Evolutionary conservation across 2,113 vertebrate genomes (phyloP).

Genomic region (Gobius niger): DNA sequence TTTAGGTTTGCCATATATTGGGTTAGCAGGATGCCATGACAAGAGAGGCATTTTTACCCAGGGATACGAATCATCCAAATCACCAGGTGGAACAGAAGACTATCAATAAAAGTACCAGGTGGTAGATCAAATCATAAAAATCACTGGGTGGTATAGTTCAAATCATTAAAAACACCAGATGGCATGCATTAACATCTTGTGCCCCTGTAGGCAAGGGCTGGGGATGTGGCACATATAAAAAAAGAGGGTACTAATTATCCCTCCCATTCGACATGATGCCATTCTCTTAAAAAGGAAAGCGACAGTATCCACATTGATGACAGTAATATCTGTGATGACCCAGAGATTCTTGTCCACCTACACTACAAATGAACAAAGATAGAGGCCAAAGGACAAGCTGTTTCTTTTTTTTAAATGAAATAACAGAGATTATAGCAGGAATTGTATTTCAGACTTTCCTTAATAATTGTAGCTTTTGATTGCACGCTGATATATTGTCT

Average conservation of each 20-base stretch:
- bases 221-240: constrained; percentile 74
- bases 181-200: constrained; percentile 78
- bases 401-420: neutral
- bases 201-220: constrained; percentile 76
- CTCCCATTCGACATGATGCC: constrained; percentile 69
- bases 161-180: constrained; percentile 80
- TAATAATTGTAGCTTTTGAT: constrained; percentile 7
- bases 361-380: constrained; percentile 23
- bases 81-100: constrained; percentile 77
- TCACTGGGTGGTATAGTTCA: constrained; percentile 79
- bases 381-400: constrained; percentile 27
- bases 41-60: constrained; percentile 70
- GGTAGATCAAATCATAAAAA: constrained; percentile 81
- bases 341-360: constrained; percentile 35
- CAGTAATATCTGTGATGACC: constrained; percentile 62
- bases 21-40: constrained; percentile 75
- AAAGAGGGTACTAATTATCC: constrained; percentile 76
- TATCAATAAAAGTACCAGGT: constrained; percentile 81
- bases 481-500: neutral
- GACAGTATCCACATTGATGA: constrained; percentile 59
- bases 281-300: constrained; percentile 67
- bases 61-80: constrained; percentile 71
- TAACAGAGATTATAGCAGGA: constrained; percentile 7
- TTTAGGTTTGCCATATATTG: constrained; percentile 64
- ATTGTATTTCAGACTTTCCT: constrained; percentile 2